Evolutionary conservation across 2,888 invertebrate genomes (phyloP).

Genomic region (Augochlorella aurata): DNA sequence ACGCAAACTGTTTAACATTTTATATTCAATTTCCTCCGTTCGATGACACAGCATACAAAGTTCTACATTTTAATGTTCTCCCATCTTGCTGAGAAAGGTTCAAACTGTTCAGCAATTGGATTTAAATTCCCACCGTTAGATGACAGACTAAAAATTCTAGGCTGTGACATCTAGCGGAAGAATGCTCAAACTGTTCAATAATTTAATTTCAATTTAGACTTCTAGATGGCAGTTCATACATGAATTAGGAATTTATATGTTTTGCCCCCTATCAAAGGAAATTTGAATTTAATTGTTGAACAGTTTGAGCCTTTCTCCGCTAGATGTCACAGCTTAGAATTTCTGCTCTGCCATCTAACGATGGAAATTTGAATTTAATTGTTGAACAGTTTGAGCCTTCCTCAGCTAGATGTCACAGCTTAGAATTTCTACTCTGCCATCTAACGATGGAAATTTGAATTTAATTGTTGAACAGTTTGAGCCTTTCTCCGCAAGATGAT

Average conservation of each 20-base stretch:
- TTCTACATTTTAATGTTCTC: background rate
- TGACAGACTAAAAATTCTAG: background rate
- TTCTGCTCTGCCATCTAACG: too few relatives aligned
- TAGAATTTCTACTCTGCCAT: too few relatives aligned
- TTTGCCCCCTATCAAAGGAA: background rate
- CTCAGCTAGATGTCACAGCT: too few relatives aligned
- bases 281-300: background rate
- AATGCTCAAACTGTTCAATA: background rate
- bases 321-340: too few relatives aligned
- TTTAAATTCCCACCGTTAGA: background rate
- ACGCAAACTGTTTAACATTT: background rate
- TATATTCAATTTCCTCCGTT: background rate
- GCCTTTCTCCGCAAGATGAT: background rate
- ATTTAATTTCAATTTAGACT: background rate
- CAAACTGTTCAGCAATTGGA: background rate
- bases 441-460: background rate
- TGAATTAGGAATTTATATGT: too few relatives aligned
- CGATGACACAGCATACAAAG: background rate
- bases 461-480: background rate
- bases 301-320: too few relatives aligned
- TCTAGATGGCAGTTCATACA: too few relatives aligned
- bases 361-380: background rate
- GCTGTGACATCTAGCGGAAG: background rate
- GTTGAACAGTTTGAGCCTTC: too few relatives aligned
- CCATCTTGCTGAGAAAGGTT: too few relatives aligned